phyloP scores from a whole-genome alignment of 2,888 invertebrate genomes.

The Cosmia trapezina region DNA sequence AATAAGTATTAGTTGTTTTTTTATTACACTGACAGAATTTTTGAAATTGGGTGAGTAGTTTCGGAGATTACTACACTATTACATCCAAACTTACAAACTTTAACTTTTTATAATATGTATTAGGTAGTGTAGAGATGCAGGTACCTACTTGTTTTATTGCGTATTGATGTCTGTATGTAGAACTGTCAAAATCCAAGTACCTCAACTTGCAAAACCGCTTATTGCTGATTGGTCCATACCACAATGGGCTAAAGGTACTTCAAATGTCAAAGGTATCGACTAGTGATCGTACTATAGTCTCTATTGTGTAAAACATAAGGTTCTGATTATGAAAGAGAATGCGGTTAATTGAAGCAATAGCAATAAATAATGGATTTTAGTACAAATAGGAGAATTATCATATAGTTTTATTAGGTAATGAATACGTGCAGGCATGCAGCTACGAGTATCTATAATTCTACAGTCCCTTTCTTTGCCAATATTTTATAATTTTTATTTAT shows the following conservation, averaged over 20 bases:
- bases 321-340: conserved; percentile 16
- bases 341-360: conserved; percentile 40
- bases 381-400: conserved; percentile 31
- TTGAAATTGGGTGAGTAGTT: background rate
- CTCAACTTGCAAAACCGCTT: conserved; percentile 41
- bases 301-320: conserved; percentile 42
- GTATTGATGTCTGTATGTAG: conserved; percentile 2
- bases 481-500: no score
- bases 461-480: background rate
- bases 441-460: background rate
- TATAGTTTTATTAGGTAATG: conserved; percentile 49
- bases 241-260: conserved; percentile 44
- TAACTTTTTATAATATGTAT: no score
- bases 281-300: conserved; percentile 21
- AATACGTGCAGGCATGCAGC: background rate
- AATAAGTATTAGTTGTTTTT: no score
- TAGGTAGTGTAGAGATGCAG: background rate
- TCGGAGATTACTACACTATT: background rate
- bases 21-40: no score
- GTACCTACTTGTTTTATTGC: background rate
- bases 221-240: conserved; percentile 48
- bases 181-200: conserved; percentile 43
- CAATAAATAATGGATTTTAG: conserved; percentile 39
- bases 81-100: background rate
- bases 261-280: conserved; percentile 52